These are phyloP conservation scores for Periplaneta americana DNA, from an alignment of 1,140 invertebrate genomes.

Conservation along the genomic window DNA sequence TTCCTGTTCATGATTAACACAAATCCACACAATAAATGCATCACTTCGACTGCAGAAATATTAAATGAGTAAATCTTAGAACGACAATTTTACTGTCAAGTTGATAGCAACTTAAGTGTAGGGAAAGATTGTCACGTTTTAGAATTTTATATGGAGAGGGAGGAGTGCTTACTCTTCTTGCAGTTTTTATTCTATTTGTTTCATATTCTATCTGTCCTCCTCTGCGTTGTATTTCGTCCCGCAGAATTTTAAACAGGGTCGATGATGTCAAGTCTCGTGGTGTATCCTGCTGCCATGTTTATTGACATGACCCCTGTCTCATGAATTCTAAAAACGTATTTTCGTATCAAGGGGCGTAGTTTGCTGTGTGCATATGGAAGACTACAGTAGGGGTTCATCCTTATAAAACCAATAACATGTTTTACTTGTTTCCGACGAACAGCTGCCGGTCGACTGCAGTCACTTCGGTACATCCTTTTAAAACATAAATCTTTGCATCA, in stretches of 20 bases:
- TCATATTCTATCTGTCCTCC: background rate
- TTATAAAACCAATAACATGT: background rate
- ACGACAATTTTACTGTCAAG: no score
- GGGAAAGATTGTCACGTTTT: background rate
- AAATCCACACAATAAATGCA: no score
- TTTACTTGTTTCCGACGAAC: background rate
- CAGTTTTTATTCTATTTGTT: constrained; percentile 6
- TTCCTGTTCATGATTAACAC: no score
- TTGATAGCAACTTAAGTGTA: background rate
- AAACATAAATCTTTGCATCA: no score
- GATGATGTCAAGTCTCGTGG: constrained; percentile 2
- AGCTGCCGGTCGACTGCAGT: no score
- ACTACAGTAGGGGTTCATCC: background rate
- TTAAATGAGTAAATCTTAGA: no score
- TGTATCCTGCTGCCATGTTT: background rate
- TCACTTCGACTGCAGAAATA: no score
- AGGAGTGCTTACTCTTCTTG: background rate
- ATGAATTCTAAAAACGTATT: constrained; percentile 3
- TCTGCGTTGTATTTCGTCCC: background rate
- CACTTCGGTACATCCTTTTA: no score
- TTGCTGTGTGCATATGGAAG: no score
- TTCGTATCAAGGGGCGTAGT: background rate
- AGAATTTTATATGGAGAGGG: background rate
- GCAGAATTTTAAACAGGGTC: background rate
- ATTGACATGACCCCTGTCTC: background rate